A percentile compares a stretch with the other conserved stretches of the same genome.
phyloP scores from a whole-genome alignment of 2,797 vertebrate genomes.

The Trematomus bernacchii region DNA sequence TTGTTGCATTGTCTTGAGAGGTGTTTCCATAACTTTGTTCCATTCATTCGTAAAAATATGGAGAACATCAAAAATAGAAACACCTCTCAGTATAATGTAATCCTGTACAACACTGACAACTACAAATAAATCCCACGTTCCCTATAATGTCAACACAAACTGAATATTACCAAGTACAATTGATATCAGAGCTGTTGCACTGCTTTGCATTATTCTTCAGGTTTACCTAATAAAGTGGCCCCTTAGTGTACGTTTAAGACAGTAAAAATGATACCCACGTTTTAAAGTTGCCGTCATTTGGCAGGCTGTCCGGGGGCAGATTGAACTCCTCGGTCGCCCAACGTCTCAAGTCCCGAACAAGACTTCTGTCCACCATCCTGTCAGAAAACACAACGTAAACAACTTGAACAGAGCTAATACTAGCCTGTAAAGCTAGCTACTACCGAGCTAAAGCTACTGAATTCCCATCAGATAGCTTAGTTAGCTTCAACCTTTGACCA shows the following conservation, averaged over 20 bases:
- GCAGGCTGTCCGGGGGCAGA: slow-evolving; percentile 77
- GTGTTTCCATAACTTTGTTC: too few species aligned
- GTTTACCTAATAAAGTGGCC: too few species aligned
- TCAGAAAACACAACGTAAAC: slow-evolving; percentile 9
- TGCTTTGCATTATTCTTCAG: too few species aligned
- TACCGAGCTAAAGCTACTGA: background rate
- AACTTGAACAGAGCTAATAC: slow-evolving; percentile 6
- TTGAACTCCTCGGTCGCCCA: slow-evolving; percentile 86
- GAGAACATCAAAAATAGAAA: too few species aligned
- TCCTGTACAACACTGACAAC: too few species aligned
- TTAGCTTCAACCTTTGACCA: background rate
- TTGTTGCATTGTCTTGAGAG: too few species aligned
- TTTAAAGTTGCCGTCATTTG: slow-evolving; percentile 83
- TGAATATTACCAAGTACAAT: too few species aligned
- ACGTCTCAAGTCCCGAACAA: slow-evolving; percentile 80
- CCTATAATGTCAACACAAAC: too few species aligned
- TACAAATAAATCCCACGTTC: too few species aligned
- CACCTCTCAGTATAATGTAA: too few species aligned
- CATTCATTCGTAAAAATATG: too few species aligned
- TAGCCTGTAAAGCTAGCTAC: slow-evolving; percentile 3
- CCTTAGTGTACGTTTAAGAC: background rate
- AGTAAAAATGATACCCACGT: slow-evolving; percentile 67
- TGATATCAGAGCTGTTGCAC: too few species aligned
- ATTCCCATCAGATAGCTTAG: background rate
- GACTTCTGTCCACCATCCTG: slow-evolving; percentile 78